These are phyloP conservation scores for Rhynchomys soricoides DNA, from an alignment of 2,113 vertebrate genomes.

Conservation along the genomic window DNA sequence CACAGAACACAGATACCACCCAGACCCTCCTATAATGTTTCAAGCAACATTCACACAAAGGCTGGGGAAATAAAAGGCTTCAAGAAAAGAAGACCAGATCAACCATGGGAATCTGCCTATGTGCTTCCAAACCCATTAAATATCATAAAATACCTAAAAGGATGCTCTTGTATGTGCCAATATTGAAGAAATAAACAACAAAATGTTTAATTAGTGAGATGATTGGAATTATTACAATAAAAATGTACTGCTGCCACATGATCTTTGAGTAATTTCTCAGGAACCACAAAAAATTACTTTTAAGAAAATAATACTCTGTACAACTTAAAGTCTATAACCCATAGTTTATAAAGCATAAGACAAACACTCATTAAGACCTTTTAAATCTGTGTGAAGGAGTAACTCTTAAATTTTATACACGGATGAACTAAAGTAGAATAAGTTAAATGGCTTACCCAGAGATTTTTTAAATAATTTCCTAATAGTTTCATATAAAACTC, in stretches of 20 bases:
- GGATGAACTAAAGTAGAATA: conserved; percentile 43
- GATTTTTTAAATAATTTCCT: conserved; percentile 34
- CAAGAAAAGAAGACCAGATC: not conserved
- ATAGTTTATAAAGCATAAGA: conserved; percentile 46
- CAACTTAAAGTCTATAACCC: conserved; percentile 51
- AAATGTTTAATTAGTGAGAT: not conserved
- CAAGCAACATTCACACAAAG: conserved; percentile 7
- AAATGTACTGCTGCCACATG: conserved; percentile 27
- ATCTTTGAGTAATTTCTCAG: conserved; percentile 53
- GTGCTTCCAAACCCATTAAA: not conserved
- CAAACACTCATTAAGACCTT: conserved; percentile 47
- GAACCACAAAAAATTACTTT: not conserved
- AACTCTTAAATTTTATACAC: conserved; percentile 43
- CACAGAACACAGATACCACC: not conserved
- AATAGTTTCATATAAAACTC: conserved; percentile 37
- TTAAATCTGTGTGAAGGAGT: conserved; percentile 5
- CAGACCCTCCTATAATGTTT: not conserved
- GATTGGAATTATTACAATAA: conserved; percentile 52
- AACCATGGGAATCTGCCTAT: not conserved
- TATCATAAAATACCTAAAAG: not conserved
- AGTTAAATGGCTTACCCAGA: conserved; percentile 49
- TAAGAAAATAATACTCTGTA: conserved; percentile 9
- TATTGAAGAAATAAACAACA: conserved; percentile 38
- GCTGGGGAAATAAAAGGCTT: not conserved
- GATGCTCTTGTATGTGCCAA: not conserved